phyloP scores from a whole-genome alignment of 2,888 invertebrate species.

The Ceraclea dissimilis region DNA sequence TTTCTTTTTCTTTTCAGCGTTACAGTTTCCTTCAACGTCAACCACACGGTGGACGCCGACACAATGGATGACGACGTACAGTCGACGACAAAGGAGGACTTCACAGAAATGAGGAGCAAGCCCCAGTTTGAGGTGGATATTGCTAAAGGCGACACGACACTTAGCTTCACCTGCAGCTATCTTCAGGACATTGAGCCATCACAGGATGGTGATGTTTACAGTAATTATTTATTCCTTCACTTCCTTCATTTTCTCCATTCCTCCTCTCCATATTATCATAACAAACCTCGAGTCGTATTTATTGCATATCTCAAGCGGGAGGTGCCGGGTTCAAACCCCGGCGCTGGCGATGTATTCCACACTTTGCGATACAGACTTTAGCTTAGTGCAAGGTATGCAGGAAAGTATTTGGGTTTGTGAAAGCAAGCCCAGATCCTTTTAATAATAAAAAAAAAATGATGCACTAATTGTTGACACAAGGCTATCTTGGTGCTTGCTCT shows the following conservation, averaged over 20 bases:
- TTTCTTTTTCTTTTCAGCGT: conserved; percentile 48
- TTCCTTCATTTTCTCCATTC: neutral
- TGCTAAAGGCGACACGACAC: conserved; percentile 63
- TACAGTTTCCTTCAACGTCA: conserved; percentile 80
- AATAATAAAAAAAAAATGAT: too few species aligned
- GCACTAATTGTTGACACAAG: too few species aligned
- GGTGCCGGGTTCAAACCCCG: too few species aligned
- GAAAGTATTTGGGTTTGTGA: too few species aligned
- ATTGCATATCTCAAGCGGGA: too few species aligned
- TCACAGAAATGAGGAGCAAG: conserved; percentile 80
- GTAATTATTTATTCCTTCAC: conserved; percentile 37
- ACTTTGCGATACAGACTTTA: too few species aligned
- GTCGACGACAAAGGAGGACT: conserved; percentile 60
- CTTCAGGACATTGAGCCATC: conserved; percentile 52
- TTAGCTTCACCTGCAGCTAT: conserved; percentile 82
- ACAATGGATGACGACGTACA: conserved; percentile 60
- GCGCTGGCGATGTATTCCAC: too few species aligned
- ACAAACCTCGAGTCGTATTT: too few species aligned
- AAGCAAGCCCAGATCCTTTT: too few species aligned
- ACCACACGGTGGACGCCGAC: conserved; percentile 88
- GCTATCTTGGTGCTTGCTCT: too few species aligned
- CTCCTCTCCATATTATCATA: too few species aligned
- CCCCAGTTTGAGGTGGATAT: conserved; percentile 90
- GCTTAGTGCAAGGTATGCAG: too few species aligned
- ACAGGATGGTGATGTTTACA: conserved; percentile 63